Percentiles rank a stretch among this genome's conserved stretches.
Evolutionary conservation across 2,888 invertebrate genomes (phyloP).

Genomic region (Rhamphomyia laevipes): DNA sequence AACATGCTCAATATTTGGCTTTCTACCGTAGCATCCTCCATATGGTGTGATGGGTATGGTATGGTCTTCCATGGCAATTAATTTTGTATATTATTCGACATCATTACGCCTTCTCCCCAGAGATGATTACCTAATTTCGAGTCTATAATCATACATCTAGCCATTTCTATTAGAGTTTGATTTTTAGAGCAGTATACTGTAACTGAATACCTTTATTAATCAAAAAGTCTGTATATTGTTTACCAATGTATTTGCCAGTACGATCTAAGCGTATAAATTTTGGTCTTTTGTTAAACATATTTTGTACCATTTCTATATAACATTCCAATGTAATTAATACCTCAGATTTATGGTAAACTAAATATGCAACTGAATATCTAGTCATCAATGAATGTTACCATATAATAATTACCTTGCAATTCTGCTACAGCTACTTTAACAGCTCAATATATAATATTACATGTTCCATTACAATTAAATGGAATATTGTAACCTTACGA

Average conservation of each 20-base stretch:
- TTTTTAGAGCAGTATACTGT: conserved; percentile 13
- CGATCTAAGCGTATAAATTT: conserved; percentile 6
- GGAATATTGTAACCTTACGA: no score
- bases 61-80: conserved; percentile 9
- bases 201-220: conserved; percentile 18
- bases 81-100: conserved; percentile 10
- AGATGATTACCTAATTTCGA: no score
- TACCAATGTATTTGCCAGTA: conserved; percentile 19
- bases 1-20: conserved; percentile 10
- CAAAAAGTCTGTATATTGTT: conserved; percentile 11
- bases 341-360: no score
- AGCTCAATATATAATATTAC: no score
- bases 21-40: conserved; percentile 13
- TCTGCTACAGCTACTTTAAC: no score
- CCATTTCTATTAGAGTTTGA: conserved; percentile 13
- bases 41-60: conserved; percentile 12
- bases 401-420: no score
- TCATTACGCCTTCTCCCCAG: no score
- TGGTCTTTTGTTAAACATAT: conserved; percentile 3
- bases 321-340: no score
- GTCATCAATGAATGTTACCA: no score
- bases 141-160: conserved; percentile 18
- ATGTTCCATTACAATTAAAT: no score
- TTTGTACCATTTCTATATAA: no score
- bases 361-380: no score